Evolutionary conservation across 2,888 invertebrate genomes (phyloP).

Genomic region (Pollenia amentaria): DNA sequence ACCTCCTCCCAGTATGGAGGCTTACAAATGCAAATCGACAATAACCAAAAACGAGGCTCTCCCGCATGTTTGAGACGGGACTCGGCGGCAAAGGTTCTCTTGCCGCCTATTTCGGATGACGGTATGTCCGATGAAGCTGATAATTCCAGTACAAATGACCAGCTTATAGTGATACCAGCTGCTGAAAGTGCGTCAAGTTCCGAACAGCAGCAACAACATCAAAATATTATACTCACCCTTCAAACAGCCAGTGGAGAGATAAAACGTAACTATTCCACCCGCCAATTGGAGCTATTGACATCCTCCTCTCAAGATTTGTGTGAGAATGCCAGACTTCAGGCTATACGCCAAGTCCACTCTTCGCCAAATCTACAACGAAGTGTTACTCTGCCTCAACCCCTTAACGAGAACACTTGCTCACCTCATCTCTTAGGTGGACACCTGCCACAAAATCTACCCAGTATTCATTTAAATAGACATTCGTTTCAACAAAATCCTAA

Average conservation of each 20-base stretch:
- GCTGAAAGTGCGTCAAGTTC: slow-evolving; percentile 45
- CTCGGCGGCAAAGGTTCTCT: slow-evolving; percentile 81
- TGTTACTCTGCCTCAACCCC: slow-evolving; percentile 77
- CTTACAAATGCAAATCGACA: slow-evolving; percentile 84
- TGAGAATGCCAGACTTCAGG: slow-evolving; percentile 77
- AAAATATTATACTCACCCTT: slow-evolving; percentile 81
- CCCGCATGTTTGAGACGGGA: slow-evolving; percentile 81
- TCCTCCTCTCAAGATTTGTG: slow-evolving; percentile 83
- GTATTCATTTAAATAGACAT: slow-evolving; percentile 73
- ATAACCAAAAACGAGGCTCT: slow-evolving; percentile 77
- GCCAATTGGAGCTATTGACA: slow-evolving; percentile 82
- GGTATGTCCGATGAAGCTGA: slow-evolving; percentile 78
- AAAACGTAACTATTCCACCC: slow-evolving; percentile 83
- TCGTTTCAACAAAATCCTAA: slow-evolving; percentile 59
- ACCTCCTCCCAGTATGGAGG: slow-evolving; percentile 81
- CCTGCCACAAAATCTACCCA: slow-evolving; percentile 64
- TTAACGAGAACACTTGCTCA: slow-evolving; percentile 77
- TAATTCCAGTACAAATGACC: slow-evolving; percentile 55
- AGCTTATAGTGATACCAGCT: slow-evolving; percentile 77
- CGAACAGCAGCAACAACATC: slow-evolving; percentile 59
- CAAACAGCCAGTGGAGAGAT: slow-evolving; percentile 84
- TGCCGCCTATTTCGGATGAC: slow-evolving; percentile 82
- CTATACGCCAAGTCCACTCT: slow-evolving; percentile 84
- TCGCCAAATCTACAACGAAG: slow-evolving; percentile 84
- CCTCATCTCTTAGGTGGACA: slow-evolving; percentile 79